Percentiles rank a stretch among this genome's conserved stretches.
Conservation (phyloP, 2,888 invertebrate genomes). For the Lithophane socia region DNA sequence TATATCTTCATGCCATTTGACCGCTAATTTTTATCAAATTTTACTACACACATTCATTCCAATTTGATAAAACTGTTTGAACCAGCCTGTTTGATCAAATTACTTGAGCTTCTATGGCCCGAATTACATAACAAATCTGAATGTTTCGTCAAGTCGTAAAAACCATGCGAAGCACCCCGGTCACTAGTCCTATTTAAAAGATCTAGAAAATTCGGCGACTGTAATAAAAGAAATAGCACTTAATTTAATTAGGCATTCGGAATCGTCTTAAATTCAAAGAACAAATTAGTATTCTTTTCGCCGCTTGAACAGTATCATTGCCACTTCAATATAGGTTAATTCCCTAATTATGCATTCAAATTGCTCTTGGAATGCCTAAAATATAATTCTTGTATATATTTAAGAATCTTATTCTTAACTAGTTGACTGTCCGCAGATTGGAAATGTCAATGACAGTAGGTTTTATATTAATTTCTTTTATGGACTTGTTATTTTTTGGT, state of each 20-base stretch:
- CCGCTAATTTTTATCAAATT: too few relatives aligned
- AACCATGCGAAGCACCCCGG: too few relatives aligned
- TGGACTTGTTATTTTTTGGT: background rate
- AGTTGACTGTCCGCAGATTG: constrained; percentile 3
- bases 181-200: background rate
- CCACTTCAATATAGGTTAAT: constrained; percentile 39
- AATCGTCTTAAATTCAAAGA: background rate
- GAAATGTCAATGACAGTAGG: constrained; percentile 53
- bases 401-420: constrained; percentile 18
- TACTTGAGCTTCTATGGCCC: too few relatives aligned
- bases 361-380: constrained; percentile 13
- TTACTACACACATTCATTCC: too few relatives aligned
- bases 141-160: background rate
- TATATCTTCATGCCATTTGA: too few relatives aligned
- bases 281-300: constrained; percentile 18
- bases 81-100: too few relatives aligned
- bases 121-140: background rate
- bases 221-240: background rate
- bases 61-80: too few relatives aligned
- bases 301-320: constrained; percentile 11
- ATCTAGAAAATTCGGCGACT: background rate
- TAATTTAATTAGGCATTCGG: background rate
- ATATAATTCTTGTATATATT: constrained; percentile 19
- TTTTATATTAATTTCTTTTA: constrained; percentile 13
- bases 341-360: constrained; percentile 40